Evolutionary conservation across 2,888 invertebrate genomes (phyloP).

Genomic region (Mythimna ferrago): DNA sequence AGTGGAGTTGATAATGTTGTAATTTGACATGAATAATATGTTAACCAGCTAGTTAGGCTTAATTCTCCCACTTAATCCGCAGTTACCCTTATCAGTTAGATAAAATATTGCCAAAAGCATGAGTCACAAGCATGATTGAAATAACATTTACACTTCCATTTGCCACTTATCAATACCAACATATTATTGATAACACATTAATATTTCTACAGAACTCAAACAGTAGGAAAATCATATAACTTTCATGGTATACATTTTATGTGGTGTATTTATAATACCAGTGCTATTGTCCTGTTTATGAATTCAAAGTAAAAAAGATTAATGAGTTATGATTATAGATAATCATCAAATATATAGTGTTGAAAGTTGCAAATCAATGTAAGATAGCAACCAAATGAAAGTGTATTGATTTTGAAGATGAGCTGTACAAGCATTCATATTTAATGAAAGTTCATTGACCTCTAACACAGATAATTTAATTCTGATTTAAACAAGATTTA

Average conservation of each 20-base stretch:
- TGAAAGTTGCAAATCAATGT: neutral
- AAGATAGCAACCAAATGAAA: neutral
- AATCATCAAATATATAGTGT: neutral
- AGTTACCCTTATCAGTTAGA: slow-evolving; percentile 47
- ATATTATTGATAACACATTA: slow-evolving; percentile 52
- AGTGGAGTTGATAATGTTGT: slow-evolving; percentile 23
- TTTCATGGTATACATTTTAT: slow-evolving; percentile 25
- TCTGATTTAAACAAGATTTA: too few relatives aligned
- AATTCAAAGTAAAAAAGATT: neutral
- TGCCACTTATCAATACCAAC: slow-evolving; percentile 55
- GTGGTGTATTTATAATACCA: slow-evolving; percentile 24
- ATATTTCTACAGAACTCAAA: slow-evolving; percentile 21
- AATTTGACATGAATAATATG: slow-evolving; percentile 28
- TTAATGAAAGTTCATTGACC: slow-evolving; percentile 22
- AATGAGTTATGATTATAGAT: neutral
- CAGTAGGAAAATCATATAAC: slow-evolving; percentile 53
- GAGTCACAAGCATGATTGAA: slow-evolving; percentile 41
- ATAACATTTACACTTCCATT: slow-evolving; percentile 50
- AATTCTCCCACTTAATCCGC: slow-evolving; percentile 37
- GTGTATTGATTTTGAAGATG: slow-evolving; percentile 21
- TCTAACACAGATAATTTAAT: neutral
- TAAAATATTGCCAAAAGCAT: slow-evolving; percentile 39
- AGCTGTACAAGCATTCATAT: neutral
- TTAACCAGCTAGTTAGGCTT: slow-evolving; percentile 17
- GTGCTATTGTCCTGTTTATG: slow-evolving; percentile 15